These are phyloP conservation scores for Periophthalmus magnuspinnatus DNA, from an alignment of 2,797 vertebrate genomes.

Conservation along the genomic window DNA sequence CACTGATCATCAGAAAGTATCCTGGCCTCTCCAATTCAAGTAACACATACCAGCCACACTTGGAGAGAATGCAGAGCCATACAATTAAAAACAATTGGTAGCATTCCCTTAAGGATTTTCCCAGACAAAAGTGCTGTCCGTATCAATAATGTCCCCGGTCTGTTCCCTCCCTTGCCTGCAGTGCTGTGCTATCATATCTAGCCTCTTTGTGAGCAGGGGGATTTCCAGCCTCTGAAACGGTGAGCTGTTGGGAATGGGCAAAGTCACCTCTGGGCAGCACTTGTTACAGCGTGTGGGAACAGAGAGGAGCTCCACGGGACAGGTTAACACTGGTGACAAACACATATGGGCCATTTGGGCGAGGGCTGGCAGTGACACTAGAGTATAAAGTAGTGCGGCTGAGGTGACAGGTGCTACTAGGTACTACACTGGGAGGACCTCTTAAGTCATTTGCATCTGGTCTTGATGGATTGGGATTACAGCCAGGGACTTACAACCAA, in stretches of 20 bases:
- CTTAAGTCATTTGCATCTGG: constrained; percentile 14
- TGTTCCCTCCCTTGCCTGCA: constrained; percentile 80
- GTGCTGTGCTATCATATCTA: constrained; percentile 81
- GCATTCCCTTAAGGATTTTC: constrained; percentile 77
- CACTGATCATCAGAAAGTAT: constrained; percentile 29
- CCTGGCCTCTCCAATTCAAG: constrained; percentile 64
- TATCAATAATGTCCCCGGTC: constrained; percentile 75
- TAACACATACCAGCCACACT: constrained; percentile 67
- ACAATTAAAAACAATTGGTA: constrained; percentile 78
- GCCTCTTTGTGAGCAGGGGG: constrained; percentile 80
- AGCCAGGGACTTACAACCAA: not conserved
- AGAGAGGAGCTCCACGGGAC: constrained; percentile 39
- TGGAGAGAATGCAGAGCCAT: constrained; percentile 61
- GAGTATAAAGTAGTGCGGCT: constrained; percentile 6
- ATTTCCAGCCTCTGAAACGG: constrained; percentile 81
- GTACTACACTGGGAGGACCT: not conserved
- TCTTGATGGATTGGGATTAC: not conserved
- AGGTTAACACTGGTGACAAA: constrained; percentile 44
- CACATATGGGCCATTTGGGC: constrained; percentile 5
- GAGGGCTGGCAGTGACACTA: constrained; percentile 15
- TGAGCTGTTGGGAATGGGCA: constrained; percentile 80
- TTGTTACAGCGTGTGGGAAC: constrained; percentile 77
- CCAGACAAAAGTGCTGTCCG: constrained; percentile 71
- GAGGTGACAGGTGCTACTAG: constrained; percentile 20
- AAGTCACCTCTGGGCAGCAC: constrained; percentile 72